A percentile compares a stretch with the other conserved stretches of the same genome.
Conservation (phyloP, 2,797 vertebrate species). For the Propithecus deckenii region DNA sequence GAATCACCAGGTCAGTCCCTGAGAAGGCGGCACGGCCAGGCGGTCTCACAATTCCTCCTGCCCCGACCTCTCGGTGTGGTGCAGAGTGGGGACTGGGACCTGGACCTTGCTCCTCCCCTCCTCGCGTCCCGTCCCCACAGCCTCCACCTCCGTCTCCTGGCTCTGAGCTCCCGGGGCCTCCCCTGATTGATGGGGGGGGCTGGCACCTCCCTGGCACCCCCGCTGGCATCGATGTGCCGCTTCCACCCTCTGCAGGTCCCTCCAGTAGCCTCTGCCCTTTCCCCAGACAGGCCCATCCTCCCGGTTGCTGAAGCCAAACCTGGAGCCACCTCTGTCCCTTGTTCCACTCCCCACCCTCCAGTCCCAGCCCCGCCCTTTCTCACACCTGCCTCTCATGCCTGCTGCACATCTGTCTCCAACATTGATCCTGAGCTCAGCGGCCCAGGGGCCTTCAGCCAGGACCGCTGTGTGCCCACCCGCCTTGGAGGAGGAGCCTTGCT, state of each 20-base stretch:
- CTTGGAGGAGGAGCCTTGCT: not conserved
- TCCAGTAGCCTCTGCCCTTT: too few species aligned
- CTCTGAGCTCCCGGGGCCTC: not conserved
- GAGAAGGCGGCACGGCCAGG: not conserved
- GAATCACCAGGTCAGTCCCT: not conserved
- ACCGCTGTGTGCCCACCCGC: not conserved
- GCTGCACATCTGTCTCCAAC: not conserved
- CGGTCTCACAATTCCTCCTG: not conserved
- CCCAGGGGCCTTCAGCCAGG: not conserved
- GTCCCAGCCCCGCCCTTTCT: not conserved
- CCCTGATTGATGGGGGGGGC: not conserved
- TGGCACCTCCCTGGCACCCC: not conserved
- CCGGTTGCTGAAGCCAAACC: not conserved
- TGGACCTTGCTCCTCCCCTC: not conserved
- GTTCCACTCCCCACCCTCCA: not conserved
- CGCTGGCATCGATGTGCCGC: accelerated
- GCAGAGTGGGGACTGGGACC: not conserved
- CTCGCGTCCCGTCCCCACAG: not conserved
- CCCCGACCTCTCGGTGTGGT: not conserved
- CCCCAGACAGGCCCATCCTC: not conserved
- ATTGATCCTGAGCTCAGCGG: not conserved
- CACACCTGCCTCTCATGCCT: accelerated
- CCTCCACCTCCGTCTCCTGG: not conserved
- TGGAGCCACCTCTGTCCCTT: not conserved
- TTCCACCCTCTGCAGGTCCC: too few species aligned